phyloP scores from a whole-genome alignment of 2,113 vertebrate genomes.

The Myiozetetes cayanensis region DNA sequence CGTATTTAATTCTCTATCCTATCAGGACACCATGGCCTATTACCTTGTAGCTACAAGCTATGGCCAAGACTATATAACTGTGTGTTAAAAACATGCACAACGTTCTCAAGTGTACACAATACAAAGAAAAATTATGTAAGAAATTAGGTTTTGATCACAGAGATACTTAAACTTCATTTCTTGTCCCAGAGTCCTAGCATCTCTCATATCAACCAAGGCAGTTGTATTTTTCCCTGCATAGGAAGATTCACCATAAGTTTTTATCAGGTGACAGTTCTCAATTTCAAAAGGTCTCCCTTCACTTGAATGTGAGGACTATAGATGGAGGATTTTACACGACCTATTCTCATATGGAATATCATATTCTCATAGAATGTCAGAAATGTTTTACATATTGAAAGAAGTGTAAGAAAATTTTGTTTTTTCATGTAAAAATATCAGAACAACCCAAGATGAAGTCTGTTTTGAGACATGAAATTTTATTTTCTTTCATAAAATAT shows the following conservation, averaged over 20 bases:
- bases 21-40: fast-evolving
- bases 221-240: background rate
- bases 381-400: background rate
- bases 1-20: background rate
- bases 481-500: background rate
- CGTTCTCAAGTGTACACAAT: background rate
- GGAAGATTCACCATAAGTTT: background rate
- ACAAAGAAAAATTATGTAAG: background rate
- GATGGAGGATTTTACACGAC: background rate
- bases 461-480: background rate
- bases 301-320: background rate
- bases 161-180: background rate
- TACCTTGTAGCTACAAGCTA: background rate
- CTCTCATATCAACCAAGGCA: background rate
- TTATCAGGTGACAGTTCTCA: background rate
- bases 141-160: background rate
- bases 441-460: background rate
- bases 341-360: background rate
- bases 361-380: background rate
- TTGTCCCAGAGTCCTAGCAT: background rate
- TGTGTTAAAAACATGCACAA: background rate
- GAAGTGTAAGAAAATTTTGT: background rate
- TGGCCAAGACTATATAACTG: background rate
- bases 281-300: background rate
- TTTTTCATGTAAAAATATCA: background rate